Percentiles rank a stretch among this genome's conserved stretches.
Evolutionary conservation across 2,113 vertebrate species (phyloP).

Genomic region (Zapornia atra): DNA sequence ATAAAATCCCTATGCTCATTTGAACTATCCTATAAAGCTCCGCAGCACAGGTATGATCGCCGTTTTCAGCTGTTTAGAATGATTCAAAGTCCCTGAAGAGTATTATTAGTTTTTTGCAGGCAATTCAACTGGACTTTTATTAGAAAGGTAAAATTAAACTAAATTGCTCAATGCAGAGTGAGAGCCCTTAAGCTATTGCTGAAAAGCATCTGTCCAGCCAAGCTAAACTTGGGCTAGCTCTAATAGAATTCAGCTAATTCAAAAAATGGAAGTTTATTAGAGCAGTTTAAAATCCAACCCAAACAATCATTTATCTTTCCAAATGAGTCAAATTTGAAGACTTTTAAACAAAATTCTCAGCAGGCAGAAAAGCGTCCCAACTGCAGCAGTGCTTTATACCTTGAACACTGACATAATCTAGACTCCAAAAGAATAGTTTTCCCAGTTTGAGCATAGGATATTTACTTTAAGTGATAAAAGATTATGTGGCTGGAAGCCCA

Average conservation of each 20-base stretch:
- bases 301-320: constrained; percentile 38
- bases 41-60: constrained; percentile 28
- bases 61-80: constrained; percentile 37
- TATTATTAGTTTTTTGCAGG: constrained; percentile 25
- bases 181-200: constrained; percentile 23
- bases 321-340: neutral
- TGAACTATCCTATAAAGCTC: constrained; percentile 31
- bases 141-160: constrained; percentile 57
- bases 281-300: constrained; percentile 13
- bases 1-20: constrained; percentile 24
- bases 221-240: neutral
- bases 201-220: neutral
- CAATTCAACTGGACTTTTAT: constrained; percentile 53
- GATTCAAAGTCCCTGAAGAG: constrained; percentile 16
- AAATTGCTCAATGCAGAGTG: constrained; percentile 26
- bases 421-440: constrained; percentile 5
- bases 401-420: neutral
- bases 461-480: constrained; percentile 58
- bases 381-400: constrained; percentile 3
- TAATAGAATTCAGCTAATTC: constrained; percentile 8
- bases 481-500: constrained; percentile 55
- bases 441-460: constrained; percentile 15
- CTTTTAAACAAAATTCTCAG: constrained; percentile 1
- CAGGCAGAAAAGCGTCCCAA: neutral
- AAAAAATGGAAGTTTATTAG: constrained; percentile 23